A percentile compares a stretch with the other conserved stretches of the same genome.
Conservation (phyloP, 2,797 vertebrate genomes). For the Babyrousa celebensis region DNA sequence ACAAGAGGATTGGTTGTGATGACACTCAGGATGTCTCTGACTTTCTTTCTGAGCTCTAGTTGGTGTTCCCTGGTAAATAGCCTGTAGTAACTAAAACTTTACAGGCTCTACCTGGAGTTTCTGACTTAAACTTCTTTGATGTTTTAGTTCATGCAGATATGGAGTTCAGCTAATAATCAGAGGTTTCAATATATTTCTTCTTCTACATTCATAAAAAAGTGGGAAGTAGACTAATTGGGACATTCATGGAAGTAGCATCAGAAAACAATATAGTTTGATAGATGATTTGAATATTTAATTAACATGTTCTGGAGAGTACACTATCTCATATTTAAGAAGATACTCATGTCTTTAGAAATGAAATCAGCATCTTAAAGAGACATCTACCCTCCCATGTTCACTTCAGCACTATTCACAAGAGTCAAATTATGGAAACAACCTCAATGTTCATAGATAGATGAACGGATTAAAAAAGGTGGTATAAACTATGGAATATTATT, state of each 20-base stretch:
- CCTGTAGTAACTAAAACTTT: not conserved
- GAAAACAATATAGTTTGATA: not conserved
- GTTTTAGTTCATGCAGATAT: not conserved
- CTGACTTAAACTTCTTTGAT: not conserved
- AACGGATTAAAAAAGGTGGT: not conserved
- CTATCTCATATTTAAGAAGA: not conserved
- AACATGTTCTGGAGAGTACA: not conserved
- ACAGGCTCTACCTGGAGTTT: constrained; percentile 13
- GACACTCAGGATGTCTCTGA: not conserved
- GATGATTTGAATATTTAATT: not conserved
- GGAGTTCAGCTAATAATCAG: not conserved
- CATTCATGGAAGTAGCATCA: not conserved
- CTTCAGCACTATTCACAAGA: not conserved
- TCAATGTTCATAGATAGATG: not conserved
- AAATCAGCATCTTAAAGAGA: constrained; percentile 16
- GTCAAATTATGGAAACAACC: not conserved
- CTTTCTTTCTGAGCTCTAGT: not conserved
- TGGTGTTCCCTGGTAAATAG: not conserved
- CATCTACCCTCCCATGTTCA: not conserved
- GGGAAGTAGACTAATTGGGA: not conserved
- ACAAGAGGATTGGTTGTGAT: not conserved
- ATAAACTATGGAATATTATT: not conserved
- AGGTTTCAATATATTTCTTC: not conserved
- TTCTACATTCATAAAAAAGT: constrained; percentile 25
- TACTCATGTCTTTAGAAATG: not conserved